Evolutionary conservation across 2,113 vertebrate species (phyloP).

Genomic region (Ageneiosus marmoratus): DNA sequence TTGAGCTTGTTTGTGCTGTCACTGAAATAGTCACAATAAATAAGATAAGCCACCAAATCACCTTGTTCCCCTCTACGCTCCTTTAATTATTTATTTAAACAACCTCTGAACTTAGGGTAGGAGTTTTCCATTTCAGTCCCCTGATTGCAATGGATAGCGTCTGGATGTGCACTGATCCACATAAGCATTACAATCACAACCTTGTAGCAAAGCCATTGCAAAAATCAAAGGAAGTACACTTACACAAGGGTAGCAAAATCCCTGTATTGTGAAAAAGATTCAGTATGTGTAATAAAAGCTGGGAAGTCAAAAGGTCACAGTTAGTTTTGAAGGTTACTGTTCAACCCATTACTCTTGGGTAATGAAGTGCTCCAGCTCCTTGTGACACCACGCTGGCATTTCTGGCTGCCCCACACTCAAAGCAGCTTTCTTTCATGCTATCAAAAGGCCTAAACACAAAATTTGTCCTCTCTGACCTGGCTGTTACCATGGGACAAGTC

Average conservation of each 20-base stretch:
- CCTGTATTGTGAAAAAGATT: background rate
- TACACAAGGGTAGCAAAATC: background rate
- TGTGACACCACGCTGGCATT: conserved; percentile 39
- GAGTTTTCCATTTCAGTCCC: background rate
- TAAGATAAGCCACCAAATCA: conserved; percentile 17
- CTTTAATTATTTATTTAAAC: conserved; percentile 15
- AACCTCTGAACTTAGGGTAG: conserved; percentile 27
- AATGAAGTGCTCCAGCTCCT: conserved; percentile 47
- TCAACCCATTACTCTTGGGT: conserved; percentile 41
- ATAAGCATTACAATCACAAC: background rate
- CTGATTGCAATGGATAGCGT: background rate
- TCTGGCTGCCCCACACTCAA: conserved; percentile 37
- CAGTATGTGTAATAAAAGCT: conserved; percentile 14
- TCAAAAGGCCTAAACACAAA: conserved; percentile 53
- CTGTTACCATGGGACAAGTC: conserved; percentile 52
- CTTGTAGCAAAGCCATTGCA: background rate
- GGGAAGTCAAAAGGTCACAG: conserved; percentile 40
- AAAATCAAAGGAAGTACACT: background rate
- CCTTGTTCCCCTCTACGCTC: background rate
- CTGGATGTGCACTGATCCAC: background rate
- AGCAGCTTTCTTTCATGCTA: conserved; percentile 46
- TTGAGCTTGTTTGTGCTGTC: background rate
- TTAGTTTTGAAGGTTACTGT: conserved; percentile 51
- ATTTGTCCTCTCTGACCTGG: conserved; percentile 50
- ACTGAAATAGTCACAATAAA: conserved; percentile 10